Conservation (phyloP, 2,888 invertebrate genomes). For the Xiphydria camelus region DNA sequence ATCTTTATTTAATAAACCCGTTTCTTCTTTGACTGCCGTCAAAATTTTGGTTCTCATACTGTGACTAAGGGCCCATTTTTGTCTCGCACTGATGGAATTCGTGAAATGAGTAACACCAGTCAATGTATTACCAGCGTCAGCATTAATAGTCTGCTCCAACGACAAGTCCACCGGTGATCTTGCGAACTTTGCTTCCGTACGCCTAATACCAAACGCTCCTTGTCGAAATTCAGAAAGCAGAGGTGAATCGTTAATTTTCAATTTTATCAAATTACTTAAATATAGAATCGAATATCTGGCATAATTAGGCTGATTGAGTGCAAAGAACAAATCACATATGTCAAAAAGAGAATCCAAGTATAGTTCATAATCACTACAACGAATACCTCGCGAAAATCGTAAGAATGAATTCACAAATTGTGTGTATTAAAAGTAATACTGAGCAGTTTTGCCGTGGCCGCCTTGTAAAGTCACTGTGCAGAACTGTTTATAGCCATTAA, state of each 20-base stretch:
- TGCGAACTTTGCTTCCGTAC: slow-evolving; percentile 10
- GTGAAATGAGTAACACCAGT: slow-evolving; percentile 4
- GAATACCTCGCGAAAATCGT: slow-evolving; percentile 24
- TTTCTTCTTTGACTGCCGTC: slow-evolving; percentile 17
- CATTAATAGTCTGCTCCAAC: slow-evolving; percentile 17
- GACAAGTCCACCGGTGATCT: slow-evolving; percentile 18
- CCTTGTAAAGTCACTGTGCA: slow-evolving; percentile 22
- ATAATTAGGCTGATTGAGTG: slow-evolving; percentile 31
- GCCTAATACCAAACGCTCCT: slow-evolving; percentile 25
- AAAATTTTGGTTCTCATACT: slow-evolving; percentile 40
- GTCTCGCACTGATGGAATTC: slow-evolving; percentile 11
- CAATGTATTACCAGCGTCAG: slow-evolving; percentile 14
- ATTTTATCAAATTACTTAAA: too few species aligned
- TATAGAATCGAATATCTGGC: too few species aligned
- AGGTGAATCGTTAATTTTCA: slow-evolving; percentile 25
- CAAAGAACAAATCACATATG: slow-evolving; percentile 32
- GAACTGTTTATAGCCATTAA: slow-evolving; percentile 30
- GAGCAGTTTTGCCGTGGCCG: slow-evolving; percentile 23
- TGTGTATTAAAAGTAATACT: slow-evolving; percentile 22
- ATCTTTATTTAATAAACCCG: slow-evolving; percentile 32
- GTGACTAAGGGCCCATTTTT: slow-evolving; percentile 29
- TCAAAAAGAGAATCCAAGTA: slow-evolving; percentile 30
- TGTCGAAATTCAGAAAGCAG: slow-evolving; percentile 20
- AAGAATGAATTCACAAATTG: slow-evolving; percentile 19
- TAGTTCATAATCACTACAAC: slow-evolving; percentile 35